These are phyloP conservation scores for Parochlus steinenii DNA, from an alignment of 2,888 invertebrate species.

Conservation along the genomic window DNA sequence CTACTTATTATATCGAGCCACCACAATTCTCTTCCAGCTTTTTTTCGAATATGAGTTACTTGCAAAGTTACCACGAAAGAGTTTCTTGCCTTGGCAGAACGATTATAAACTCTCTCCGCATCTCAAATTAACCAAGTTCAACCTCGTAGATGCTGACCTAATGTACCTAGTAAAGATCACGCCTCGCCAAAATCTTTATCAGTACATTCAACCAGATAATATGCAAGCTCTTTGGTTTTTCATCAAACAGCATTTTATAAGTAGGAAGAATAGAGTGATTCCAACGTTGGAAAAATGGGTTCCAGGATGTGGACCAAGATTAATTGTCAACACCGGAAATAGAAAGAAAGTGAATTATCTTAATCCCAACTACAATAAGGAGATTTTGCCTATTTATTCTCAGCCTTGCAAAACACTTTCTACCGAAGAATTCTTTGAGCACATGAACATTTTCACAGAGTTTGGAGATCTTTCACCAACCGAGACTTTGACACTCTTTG, in stretches of 20 bases:
- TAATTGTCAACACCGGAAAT: conserved; percentile 31
- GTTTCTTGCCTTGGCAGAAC: conserved; percentile 47
- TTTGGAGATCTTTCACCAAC: conserved; percentile 48
- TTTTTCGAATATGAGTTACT: conserved; percentile 47
- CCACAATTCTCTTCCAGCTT: conserved; percentile 46
- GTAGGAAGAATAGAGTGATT: conserved; percentile 43
- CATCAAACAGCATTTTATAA: conserved; percentile 43
- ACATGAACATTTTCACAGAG: conserved; percentile 52
- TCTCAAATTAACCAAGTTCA: conserved; percentile 13
- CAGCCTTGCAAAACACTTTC: conserved; percentile 21
- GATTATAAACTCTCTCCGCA: conserved; percentile 16
- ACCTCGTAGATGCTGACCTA: conserved; percentile 32
- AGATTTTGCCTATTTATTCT: conserved; percentile 20
- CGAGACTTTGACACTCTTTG: conserved; percentile 48
- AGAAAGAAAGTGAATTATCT: conserved; percentile 13
- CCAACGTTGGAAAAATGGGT: conserved; percentile 63
- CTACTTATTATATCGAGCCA: conserved; percentile 34
- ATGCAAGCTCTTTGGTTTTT: conserved; percentile 52
- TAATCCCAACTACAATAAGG: conserved; percentile 14
- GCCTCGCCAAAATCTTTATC: conserved; percentile 36
- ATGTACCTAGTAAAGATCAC: conserved; percentile 48
- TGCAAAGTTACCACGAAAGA: conserved; percentile 40
- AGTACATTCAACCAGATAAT: conserved; percentile 36
- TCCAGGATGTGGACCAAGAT: conserved; percentile 51
- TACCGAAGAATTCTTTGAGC: conserved; percentile 26